Conservation (phyloP, 2,888 invertebrate genomes). For the Andricus curvator region DNA sequence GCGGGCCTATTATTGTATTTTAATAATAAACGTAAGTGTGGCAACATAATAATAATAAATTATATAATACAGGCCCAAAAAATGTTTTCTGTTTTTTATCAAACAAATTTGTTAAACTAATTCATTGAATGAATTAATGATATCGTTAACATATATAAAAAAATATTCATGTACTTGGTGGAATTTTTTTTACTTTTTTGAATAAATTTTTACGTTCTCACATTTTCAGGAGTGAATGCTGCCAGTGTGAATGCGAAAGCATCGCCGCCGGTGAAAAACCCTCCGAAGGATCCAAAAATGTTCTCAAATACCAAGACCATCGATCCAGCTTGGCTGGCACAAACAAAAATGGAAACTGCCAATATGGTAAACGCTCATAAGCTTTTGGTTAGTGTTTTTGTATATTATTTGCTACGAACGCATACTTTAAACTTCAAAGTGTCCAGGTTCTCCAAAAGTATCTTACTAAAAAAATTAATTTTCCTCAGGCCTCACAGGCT, state of each 20-base stretch:
- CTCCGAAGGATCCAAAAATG: constrained; percentile 74
- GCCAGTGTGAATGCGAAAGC: constrained; percentile 72
- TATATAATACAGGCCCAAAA: too few relatives aligned
- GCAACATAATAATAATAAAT: too few relatives aligned
- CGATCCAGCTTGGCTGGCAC: constrained; percentile 76
- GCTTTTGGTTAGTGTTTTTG: constrained; percentile 59
- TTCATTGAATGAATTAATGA: too few relatives aligned
- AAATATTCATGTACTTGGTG: too few relatives aligned
- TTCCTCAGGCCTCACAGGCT: background rate
- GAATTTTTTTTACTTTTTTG: background rate
- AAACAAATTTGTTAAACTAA: too few relatives aligned
- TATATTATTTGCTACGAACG: constrained; percentile 12
- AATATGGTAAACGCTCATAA: constrained; percentile 73
- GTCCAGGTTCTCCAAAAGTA: constrained; percentile 1
- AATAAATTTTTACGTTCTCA: background rate
- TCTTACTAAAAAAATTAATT: background rate
- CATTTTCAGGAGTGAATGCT: constrained; percentile 62
- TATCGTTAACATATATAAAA: too few relatives aligned
- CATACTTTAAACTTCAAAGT: constrained; percentile 12
- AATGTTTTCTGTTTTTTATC: too few relatives aligned
- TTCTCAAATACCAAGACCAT: constrained; percentile 74
- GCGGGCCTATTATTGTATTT: too few relatives aligned
- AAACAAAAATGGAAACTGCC: constrained; percentile 76
- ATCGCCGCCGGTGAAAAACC: constrained; percentile 70
- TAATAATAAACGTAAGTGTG: too few relatives aligned